Evolutionary conservation across 2,113 vertebrate genomes (phyloP), one percentile per base, ranked within the genome.

Genomic region (Miniopterus natalensis): DNA sequence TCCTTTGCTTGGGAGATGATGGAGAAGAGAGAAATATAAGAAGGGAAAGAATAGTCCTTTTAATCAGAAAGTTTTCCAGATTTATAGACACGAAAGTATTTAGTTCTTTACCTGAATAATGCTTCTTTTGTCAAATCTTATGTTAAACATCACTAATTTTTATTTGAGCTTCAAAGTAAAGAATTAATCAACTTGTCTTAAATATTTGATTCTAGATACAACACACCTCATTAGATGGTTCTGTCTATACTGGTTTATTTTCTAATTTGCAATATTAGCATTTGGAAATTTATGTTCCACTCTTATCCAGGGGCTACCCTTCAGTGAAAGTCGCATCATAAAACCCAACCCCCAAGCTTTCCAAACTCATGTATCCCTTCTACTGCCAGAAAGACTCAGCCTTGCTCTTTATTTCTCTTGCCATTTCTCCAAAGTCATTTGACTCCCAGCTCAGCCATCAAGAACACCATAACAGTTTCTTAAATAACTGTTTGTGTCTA

Each of bases 81-180:
- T 71, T 80, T 61, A 73, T 27, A 40, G 1, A 79, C 29, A 74
- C 84, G 29, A 21, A 81, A 79, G 1, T 85, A 63, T 74, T 53
- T 14, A 78, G 3, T 21, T 65, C 55, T 61, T 92, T 49, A 88
- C 18, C 12, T 36, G 0, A 6, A 14, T 29, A 63, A 47, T 47
- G 8, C 5, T n/a, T 78, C 8, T 20, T 87, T 88, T 90, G 18
- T 65, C 71, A 85, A 80, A 73, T 71, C 36, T 21, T 47, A 57
- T 47, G 23, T 84, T 51, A 63, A 68, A 36, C n/a, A 23, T 63
- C 53, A 55, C 5, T 55, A 47, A 94, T 79, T 80, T 93, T 95
- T 47, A 80, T 68, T 57, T 81, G 79, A 53, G 12, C 29, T 89
- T 78, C 57, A 65, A 93, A 93, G 57, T 70, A 84, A 53, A 86